Conservation (phyloP, 2,113 vertebrate species). For the Pterocles orientalis region DNA sequence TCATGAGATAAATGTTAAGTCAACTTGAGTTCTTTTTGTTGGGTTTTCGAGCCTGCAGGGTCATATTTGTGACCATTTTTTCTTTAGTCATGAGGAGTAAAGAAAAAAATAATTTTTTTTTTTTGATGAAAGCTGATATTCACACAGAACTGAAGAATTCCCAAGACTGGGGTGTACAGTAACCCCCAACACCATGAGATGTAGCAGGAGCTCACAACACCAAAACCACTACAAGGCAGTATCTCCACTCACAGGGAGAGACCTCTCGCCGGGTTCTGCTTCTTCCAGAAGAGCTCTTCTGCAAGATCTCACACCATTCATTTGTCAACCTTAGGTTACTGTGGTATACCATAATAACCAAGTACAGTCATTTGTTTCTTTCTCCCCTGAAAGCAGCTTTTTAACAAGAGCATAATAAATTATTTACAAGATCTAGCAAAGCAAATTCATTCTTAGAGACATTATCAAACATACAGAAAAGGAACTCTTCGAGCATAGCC, state of each 20-base stretch:
- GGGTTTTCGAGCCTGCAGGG: neutral
- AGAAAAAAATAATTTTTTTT: neutral
- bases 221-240: rapidly evolving
- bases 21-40: neutral
- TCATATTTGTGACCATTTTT: slow-evolving; percentile 11
- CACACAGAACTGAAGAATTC: neutral
- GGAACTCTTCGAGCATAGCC: neutral
- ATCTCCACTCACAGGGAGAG: rapidly evolving
- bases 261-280: neutral
- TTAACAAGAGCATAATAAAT: neutral
- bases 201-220: neutral
- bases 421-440: neutral
- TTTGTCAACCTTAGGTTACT: neutral
- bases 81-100: neutral
- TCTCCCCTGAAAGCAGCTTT: neutral
- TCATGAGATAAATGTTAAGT: slow-evolving; percentile 6
- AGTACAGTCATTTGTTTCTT: neutral
- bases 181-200: rapidly evolving
- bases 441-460: neutral
- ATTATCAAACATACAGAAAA: neutral
- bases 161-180: rapidly evolving
- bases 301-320: neutral
- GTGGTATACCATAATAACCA: neutral
- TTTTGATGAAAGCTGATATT: neutral
- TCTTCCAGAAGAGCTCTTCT: neutral